These are phyloP conservation scores for Oceanodroma tethys DNA, from an alignment of 2,113 vertebrate genomes.

Conservation along the genomic window DNA sequence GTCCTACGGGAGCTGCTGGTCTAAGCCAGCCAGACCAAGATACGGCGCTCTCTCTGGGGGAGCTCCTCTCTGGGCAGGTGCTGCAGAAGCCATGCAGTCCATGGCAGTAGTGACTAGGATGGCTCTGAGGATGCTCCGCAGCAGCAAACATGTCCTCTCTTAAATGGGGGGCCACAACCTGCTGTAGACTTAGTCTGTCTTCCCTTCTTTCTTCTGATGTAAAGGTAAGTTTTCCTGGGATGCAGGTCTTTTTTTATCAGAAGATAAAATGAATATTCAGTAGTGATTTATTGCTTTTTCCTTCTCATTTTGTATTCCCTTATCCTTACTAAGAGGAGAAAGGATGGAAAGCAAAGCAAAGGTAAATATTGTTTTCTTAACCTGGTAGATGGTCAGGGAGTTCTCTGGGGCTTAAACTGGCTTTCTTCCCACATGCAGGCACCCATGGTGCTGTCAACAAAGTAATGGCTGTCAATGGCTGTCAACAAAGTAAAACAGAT, in stretches of 20 bases:
- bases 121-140: background rate
- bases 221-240: background rate
- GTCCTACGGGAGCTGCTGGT: background rate
- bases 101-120: background rate
- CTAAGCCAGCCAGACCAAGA: background rate
- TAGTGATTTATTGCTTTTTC: background rate
- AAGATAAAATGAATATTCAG: background rate
- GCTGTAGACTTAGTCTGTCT: background rate
- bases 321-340: background rate
- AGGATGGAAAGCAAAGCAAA: background rate
- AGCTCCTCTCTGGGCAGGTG: background rate
- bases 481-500: background rate
- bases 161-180: background rate
- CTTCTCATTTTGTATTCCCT: background rate
- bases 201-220: background rate
- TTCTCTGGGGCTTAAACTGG: background rate
- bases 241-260: background rate
- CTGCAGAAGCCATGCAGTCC: background rate
- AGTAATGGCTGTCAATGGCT: background rate
- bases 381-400: background rate
- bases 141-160: fast-evolving
- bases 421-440: background rate
- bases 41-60: background rate
- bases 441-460: background rate
- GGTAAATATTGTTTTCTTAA: background rate